Base-by-base conservation (phyloP, 1,140 invertebrate species). In the Philaenus spumarius region DNA sequence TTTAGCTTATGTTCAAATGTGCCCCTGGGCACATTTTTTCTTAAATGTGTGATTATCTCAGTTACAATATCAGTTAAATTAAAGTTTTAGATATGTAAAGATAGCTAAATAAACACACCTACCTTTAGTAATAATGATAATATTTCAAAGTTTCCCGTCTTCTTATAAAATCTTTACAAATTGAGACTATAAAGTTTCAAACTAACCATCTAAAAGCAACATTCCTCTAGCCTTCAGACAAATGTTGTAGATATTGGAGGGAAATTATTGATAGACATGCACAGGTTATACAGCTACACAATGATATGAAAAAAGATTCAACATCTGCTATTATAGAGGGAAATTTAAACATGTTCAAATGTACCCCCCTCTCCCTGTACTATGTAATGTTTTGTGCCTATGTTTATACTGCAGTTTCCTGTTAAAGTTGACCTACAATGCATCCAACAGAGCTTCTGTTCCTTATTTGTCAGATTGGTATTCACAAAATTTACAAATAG, bases 281-380 rank as follows among this genome's bases (percentile, higher is more conserved):
- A 43, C n/a, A 43, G 5, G 40, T 43, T 43, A 43, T 43, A 43
- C 40, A 43, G 40, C 40, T 43, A 43, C 40, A 43, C 40, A 43
- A 4, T 43, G 40, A 5, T n/a, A 6, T 7, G 40, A 43, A 43
- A 43, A 43, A 43, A 43, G n/a, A 43, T 7, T 43, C 40, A 43
- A 6, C n/a, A 7, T 14, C 40, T 43, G 40, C 40, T 43, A 43
- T 43, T 43, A 43, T 43, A 19, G 40, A 14, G 40, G 40, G 40
- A 43, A 43, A 37, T 37, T 37, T n/a, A 37, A 37, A 43, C 40
- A 43, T n/a, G 40, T 43, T 43, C 40, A 43, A 43, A 43, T 7
- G 40, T 43, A 43, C 23, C 52, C 63, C n/a, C 35, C n/a, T 51
- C 53, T 55, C 34, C 52, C 59, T n/a, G n/a, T n/a, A n/a, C n/a